A percentile compares a stretch with the other conserved stretches of the same genome.
Conservation (phyloP, 2,797 vertebrate species). For the Notoglanidium macrostoma region DNA sequence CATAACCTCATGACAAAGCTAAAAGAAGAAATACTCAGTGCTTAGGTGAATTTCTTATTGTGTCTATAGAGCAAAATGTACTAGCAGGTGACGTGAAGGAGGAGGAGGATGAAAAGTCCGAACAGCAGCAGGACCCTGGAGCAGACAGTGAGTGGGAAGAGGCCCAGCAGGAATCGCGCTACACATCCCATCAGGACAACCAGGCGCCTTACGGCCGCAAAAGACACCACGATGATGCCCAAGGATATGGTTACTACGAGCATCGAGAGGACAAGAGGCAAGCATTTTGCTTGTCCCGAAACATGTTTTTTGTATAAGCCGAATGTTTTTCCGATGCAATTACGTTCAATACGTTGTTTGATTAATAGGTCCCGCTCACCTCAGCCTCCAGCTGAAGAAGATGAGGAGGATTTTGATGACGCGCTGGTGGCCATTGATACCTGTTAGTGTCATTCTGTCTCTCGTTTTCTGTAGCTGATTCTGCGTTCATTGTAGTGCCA, state of each 20-base stretch:
- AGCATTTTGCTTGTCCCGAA: not conserved
- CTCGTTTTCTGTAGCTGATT: not conserved
- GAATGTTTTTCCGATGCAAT: not conserved
- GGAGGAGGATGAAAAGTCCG: constrained; percentile 45
- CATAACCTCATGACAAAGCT: too few relatives aligned
- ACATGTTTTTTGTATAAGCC: not conserved
- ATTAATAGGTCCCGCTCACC: constrained; percentile 84
- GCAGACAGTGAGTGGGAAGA: constrained; percentile 41
- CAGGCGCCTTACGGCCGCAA: constrained; percentile 77
- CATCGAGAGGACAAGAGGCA: constrained; percentile 90
- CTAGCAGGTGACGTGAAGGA: constrained; percentile 74
- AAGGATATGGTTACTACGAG: constrained; percentile 86
- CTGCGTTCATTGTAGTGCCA: not conserved
- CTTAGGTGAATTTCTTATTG: constrained; percentile 20
- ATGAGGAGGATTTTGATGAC: constrained; percentile 91
- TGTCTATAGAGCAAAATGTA: not conserved
- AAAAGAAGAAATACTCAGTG: too few relatives aligned
- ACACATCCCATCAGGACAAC: constrained; percentile 69
- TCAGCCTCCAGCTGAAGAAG: constrained; percentile 90
- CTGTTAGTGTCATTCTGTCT: constrained; percentile 71
- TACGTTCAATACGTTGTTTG: not conserved
- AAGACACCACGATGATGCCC: constrained; percentile 82
- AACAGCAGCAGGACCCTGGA: constrained; percentile 23
- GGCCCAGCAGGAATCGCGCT: constrained; percentile 55
- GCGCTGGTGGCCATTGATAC: constrained; percentile 88